Base-by-base conservation (phyloP, 2,113 vertebrate genomes). In the Corapipo altera region DNA sequence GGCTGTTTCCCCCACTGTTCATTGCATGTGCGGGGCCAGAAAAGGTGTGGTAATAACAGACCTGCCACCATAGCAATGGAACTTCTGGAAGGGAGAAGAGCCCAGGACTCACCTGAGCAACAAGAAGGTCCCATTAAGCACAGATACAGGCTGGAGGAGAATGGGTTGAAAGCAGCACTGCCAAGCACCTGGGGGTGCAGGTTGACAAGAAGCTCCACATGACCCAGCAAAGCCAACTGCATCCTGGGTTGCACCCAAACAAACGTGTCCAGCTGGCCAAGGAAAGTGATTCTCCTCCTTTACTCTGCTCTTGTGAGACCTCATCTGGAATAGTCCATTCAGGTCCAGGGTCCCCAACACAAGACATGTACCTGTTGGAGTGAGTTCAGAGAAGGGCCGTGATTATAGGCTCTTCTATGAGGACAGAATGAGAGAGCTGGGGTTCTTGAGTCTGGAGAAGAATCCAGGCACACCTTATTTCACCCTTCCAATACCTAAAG, bases 261-360 rank as follows among this genome's bases (percentile, higher is more conserved):
- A 41, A 61, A 20, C 1, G 11, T 5, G 16, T 23, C 28, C 44
- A 75, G 37, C 22, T 39, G 23, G 46, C 4, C 27, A 66, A 58
- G 61, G 44, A 19, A 66, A 58, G 9, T 35, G 26, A 58, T 49
- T 58, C 17, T 51, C 4, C 6, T 10, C 15, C 20, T 67, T 23
- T 17, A 9, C 12, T 39, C 44, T 23, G 30, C 35, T 67, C 28
- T 44, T 46, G 37, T 30, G 46, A 82, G 37, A 52, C 9, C 8
- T 19, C 44, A 23, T 37, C 37, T 67, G 37, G 18, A n/a, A 39
- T 59, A 33, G 15, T 66, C 18, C 28, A 59, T 30, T 19, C 54
- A 52, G 19, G 10, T 48, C n/a, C 0, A 0, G 8, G 19, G 37
- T 52, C 12, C 23, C 10, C 37, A n/a, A 20, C 27, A 24, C 11